Base-by-base conservation (phyloP, 2,888 invertebrate species). In the Stomorhina lunata region DNA sequence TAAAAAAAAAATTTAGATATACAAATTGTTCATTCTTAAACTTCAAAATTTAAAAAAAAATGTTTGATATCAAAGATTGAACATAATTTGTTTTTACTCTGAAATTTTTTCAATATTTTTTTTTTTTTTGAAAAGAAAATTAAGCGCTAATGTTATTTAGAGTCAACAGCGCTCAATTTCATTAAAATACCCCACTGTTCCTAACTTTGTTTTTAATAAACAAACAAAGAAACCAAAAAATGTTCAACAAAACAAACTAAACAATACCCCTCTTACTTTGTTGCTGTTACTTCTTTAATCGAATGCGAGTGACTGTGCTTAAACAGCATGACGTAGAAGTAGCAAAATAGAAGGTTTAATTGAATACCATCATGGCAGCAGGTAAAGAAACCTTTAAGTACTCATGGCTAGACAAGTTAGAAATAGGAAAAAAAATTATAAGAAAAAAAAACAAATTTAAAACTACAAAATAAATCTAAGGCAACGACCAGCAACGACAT, bases 401-500 rank as follows among this genome's bases (percentile, higher is more conserved):
- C 68, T 27, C 63, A 53, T 50, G 48, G 40, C 29, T 73, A 66
- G 37, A 66, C 66, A 55, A n/a, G 12, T 53, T 53, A 63, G 57
- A 75, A 66, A 72, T 45, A 68, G 69, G 76, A 82, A 83, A 61
- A 65, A 53, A 57, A 79, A 25, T 72, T 40, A 71, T 65, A 84
- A 32, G 81, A 53, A 29, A 22, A n/a, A 61, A 32, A 34, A 45
- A 5, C 17, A 29, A 66, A 17, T 55, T 2, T 25, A 59, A 32
- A 6, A 50, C 55, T 25, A 7, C 2, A 80, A 66, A 55, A 77
- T 45, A n/a, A 77, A 87, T 88, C 84, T 89, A 88, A 88, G 90
- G 87, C 89, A 89, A 90, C 88, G 90, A 90, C 90, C 90, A 89
- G 88, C 90, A 88, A 90, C 90, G 90, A 87, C 90, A 90, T 90